Conservation (phyloP, 2,113 vertebrate species). For the Callorhinus ursinus region DNA sequence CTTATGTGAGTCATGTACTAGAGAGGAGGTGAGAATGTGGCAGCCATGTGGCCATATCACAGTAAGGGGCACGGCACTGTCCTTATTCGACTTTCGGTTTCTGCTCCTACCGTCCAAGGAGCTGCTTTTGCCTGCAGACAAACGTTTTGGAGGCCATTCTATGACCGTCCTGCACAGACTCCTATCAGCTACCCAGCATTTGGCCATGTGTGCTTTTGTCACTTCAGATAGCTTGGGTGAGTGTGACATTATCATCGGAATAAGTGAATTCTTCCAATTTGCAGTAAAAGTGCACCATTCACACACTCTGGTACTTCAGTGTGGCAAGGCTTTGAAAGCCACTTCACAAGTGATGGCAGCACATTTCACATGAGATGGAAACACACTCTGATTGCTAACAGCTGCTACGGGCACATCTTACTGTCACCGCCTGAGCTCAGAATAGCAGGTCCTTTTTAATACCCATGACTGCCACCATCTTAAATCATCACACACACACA, state of each 20-base stretch:
- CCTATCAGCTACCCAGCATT: not conserved
- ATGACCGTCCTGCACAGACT: not conserved
- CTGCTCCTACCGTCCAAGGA: not conserved
- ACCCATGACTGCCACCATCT: not conserved
- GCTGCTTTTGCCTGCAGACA: not conserved
- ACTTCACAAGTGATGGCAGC: not conserved
- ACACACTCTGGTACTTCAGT: not conserved
- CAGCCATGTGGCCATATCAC: not conserved
- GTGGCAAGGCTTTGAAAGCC: not conserved
- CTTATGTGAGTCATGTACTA: not conserved
- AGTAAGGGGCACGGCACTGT: not conserved
- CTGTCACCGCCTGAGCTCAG: not conserved
- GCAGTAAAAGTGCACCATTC: not conserved
- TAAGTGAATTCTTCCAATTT: conserved; percentile 29
- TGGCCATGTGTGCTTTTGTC: not conserved
- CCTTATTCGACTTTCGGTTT: not conserved
- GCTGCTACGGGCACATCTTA: not conserved
- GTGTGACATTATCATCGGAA: not conserved
- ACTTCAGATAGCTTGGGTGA: not conserved
- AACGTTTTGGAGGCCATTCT: not conserved
- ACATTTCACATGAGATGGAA: not conserved
- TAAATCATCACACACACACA: not conserved
- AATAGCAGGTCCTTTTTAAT: not conserved
- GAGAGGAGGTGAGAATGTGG: not conserved
- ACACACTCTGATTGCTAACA: not conserved